These are phyloP conservation scores for Orussus abietinus DNA, from an alignment of 1,140 invertebrate genomes.

Conservation along the genomic window DNA sequence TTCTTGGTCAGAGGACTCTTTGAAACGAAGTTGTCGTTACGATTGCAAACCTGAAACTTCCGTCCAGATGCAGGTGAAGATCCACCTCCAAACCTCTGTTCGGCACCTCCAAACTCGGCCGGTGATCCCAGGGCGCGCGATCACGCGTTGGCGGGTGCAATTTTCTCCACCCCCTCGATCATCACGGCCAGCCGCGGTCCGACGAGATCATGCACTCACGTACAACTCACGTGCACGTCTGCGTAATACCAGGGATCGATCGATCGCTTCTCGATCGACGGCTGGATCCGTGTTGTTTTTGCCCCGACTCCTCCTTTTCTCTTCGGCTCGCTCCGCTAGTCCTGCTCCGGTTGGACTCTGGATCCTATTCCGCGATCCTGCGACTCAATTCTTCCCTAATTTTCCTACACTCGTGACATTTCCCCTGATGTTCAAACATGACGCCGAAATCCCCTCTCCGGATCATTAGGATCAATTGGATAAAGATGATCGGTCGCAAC, in stretches of 20 bases:
- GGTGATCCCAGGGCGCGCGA: too few relatives aligned
- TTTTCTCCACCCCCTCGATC: constrained; percentile 22
- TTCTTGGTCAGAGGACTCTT: too few relatives aligned
- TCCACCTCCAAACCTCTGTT: too few relatives aligned
- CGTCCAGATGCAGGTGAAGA: too few relatives aligned
- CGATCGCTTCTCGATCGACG: constrained; percentile 31
- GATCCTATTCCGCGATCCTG: constrained; percentile 17
- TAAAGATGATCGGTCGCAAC: too few relatives aligned
- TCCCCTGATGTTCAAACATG: too few relatives aligned
- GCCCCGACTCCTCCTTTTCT: constrained; percentile 14
- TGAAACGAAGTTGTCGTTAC: too few relatives aligned
- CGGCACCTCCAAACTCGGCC: too few relatives aligned
- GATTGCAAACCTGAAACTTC: too few relatives aligned
- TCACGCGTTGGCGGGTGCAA: constrained; percentile 28
- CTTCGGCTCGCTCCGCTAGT: constrained; percentile 29
- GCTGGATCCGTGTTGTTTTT: constrained; percentile 33
- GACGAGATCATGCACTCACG: constrained; percentile 32
- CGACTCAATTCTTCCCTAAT: not conserved
- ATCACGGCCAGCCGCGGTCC: constrained; percentile 10
- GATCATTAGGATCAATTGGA: too few relatives aligned
- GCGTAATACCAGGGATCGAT: constrained; percentile 48
- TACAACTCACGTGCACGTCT: constrained; percentile 38
- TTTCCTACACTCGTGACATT: not conserved
- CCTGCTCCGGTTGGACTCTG: constrained; percentile 28
- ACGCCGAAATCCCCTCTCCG: too few relatives aligned